A percentile compares a stretch with the other conserved stretches of the same genome.
These are phyloP conservation scores for Ammodytes dubius DNA, from an alignment of 2,113 vertebrate genomes.

Conservation along the genomic window DNA sequence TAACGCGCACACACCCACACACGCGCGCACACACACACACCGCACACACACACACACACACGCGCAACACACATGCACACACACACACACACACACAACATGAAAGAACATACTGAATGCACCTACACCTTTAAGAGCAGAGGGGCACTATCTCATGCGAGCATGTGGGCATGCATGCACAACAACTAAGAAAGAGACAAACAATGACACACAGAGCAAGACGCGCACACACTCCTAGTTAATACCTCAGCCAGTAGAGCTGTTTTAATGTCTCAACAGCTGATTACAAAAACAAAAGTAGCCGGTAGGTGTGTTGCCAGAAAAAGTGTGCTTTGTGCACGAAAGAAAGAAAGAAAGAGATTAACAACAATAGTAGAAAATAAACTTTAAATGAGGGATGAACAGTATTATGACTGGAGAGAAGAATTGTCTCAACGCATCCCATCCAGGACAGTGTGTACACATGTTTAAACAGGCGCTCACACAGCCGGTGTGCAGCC, in stretches of 20 bases:
- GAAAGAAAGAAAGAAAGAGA: rapidly evolving
- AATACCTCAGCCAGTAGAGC: neutral
- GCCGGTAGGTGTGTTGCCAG: neutral
- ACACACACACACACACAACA: constrained; percentile 12
- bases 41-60: neutral
- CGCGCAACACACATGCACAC: too few species aligned
- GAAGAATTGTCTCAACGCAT: neutral
- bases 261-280: neutral
- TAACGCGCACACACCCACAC: neutral
- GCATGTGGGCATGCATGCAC: constrained; percentile 28
- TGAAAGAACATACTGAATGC: constrained; percentile 40
- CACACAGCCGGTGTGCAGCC: constrained; percentile 7
- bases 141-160: constrained; percentile 24
- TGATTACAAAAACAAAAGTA: constrained; percentile 11
- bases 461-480: neutral
- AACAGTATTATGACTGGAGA: neutral
- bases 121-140: constrained; percentile 38
- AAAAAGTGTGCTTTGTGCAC: neutral
- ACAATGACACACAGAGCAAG: constrained; percentile 6
- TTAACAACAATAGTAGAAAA: neutral
- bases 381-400: neutral
- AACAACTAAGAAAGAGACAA: constrained; percentile 13
- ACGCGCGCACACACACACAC: constrained; percentile 5
- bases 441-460: neutral
- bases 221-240: neutral